Percentiles rank a stretch among this genome's conserved stretches.
Evolutionary conservation across 2,113 vertebrate genomes (phyloP).

Genomic region (Spermophilus dauricus): DNA sequence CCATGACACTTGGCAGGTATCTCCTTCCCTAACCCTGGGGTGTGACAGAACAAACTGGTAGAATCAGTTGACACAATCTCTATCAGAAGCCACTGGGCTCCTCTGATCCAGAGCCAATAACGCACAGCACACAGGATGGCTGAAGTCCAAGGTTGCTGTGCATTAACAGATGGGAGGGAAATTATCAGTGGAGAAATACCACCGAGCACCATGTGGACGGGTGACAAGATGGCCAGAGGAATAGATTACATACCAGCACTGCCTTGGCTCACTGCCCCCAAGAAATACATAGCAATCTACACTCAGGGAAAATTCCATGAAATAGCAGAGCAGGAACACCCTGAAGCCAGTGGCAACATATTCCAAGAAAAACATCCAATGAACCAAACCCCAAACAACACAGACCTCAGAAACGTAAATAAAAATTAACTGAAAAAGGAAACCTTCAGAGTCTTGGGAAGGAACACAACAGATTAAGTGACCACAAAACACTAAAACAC

Average conservation of each 20-base stretch:
- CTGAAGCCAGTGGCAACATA: constrained; percentile 68
- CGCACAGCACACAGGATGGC: constrained; percentile 19
- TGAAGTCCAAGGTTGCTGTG: background rate
- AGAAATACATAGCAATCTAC: constrained; percentile 82
- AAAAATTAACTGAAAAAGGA: constrained; percentile 86
- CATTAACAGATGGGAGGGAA: constrained; percentile 68
- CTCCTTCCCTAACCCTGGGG: background rate
- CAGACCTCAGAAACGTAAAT: constrained; percentile 87
- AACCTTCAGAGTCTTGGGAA: constrained; percentile 81
- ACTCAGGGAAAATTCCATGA: constrained; percentile 85
- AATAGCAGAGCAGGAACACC: constrained; percentile 81
- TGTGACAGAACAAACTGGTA: constrained; percentile 78
- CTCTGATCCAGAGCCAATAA: constrained; percentile 66
- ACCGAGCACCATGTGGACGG: constrained; percentile 69
- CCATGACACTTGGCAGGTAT: constrained; percentile 40
- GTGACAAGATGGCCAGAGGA: constrained; percentile 74
- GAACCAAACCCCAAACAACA: constrained; percentile 85
- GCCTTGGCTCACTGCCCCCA: constrained; percentile 68
- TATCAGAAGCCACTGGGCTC: constrained; percentile 74
- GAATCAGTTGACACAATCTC: constrained; percentile 80
- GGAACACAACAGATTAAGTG: constrained; percentile 83
- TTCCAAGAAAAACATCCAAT: constrained; percentile 87
- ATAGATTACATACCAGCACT: constrained; percentile 78
- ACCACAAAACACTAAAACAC: constrained; percentile 77
- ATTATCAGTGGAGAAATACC: constrained; percentile 70